Evolutionary conservation across 2,113 vertebrate genomes (phyloP).

Genomic region (Tetraodon nigroviridis): DNA sequence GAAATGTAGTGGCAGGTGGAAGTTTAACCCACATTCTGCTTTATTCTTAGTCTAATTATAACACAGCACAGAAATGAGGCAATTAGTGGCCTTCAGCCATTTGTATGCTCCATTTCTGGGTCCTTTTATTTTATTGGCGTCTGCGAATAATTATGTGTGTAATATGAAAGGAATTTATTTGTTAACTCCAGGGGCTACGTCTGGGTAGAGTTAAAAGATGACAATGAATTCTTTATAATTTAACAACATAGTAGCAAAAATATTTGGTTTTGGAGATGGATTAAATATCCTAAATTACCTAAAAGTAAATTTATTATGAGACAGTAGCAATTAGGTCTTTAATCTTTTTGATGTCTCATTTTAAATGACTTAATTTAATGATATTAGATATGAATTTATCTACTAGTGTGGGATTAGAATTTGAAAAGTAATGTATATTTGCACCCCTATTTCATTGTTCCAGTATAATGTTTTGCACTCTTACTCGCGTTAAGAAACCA

Average conservation of each 20-base stretch:
- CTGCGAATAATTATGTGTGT: too few relatives aligned
- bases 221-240: background rate
- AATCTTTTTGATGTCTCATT: too few relatives aligned
- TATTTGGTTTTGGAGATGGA: background rate
- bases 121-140: too few relatives aligned
- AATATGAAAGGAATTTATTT: too few relatives aligned
- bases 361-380: too few relatives aligned
- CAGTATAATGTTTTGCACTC: background rate
- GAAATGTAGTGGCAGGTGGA: background rate
- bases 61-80: constrained; percentile 29
- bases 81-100: constrained; percentile 26
- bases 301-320: background rate
- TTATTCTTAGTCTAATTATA: constrained; percentile 29
- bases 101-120: constrained; percentile 24
- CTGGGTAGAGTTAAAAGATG: background rate
- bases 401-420: too few relatives aligned
- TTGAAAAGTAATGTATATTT: too few relatives aligned
- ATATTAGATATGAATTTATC: too few relatives aligned
- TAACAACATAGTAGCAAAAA: background rate
- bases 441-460: too few relatives aligned
- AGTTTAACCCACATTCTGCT: constrained; percentile 34
- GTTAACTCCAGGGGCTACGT: too few relatives aligned
- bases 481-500: background rate
- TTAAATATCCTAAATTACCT: too few relatives aligned
- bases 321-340: too few relatives aligned